phyloP scores from a whole-genome alignment of 2,888 invertebrate genomes.

The Andrena haemorrhoa region DNA sequence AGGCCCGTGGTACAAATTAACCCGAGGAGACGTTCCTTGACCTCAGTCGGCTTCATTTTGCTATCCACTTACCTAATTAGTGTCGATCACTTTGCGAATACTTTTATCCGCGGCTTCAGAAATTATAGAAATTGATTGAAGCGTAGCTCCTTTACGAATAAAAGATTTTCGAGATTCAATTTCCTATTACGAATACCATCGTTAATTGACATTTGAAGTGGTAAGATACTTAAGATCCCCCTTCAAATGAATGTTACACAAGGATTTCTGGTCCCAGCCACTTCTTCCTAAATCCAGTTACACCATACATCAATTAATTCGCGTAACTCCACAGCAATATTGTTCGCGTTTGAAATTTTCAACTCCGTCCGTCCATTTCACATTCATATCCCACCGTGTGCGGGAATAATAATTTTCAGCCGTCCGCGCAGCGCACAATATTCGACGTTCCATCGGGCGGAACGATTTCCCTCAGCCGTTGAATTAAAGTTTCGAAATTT shows the following conservation, averaged over 20 bases:
- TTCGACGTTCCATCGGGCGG: neutral
- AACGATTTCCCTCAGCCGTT: slow-evolving; percentile 23
- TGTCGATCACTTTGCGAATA: neutral
- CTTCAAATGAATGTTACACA: no score
- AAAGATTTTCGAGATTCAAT: no score
- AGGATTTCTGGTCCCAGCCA: no score
- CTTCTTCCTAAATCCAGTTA: no score
- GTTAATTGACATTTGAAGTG: no score
- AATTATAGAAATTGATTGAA: neutral
- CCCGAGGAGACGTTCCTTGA: slow-evolving; percentile 22
- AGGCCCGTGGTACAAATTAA: slow-evolving; percentile 55
- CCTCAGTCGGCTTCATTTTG: slow-evolving; percentile 17
- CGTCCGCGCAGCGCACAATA: neutral
- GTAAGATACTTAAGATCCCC: no score
- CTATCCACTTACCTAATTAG: neutral
- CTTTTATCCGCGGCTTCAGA: neutral
- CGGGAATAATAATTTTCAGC: slow-evolving; percentile 22
- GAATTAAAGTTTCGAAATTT: slow-evolving; percentile 50
- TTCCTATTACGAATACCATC: no score
- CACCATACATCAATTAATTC: no score
- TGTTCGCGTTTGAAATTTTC: no score
- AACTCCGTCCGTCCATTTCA: neutral
- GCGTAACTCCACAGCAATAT: no score
- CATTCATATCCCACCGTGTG: neutral
- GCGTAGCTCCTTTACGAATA: no score